Conservation (phyloP, 1,140 invertebrate species). For the Drosophila dunni region DNA sequence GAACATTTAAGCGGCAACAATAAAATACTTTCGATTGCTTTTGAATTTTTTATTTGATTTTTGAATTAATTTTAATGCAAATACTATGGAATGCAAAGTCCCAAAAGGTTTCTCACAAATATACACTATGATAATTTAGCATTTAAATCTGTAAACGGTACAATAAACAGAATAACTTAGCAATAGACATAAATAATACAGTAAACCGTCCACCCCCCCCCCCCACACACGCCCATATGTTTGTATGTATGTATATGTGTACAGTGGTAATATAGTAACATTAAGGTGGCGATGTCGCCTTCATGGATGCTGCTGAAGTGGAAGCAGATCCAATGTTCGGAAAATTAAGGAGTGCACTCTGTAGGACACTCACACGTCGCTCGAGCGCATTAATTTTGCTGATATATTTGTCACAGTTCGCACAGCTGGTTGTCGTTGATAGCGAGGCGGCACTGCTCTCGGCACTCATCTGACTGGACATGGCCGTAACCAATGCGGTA, state of each 20-base stretch:
- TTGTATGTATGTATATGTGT: background rate
- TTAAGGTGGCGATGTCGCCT: background rate
- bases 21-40: too few relatives aligned
- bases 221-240: background rate
- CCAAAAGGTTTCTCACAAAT: background rate
- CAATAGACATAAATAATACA: conserved; percentile 1
- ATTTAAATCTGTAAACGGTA: conserved; percentile 2
- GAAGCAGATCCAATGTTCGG: background rate
- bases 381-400: conserved; percentile 28
- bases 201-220: background rate
- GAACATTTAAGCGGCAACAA: too few relatives aligned
- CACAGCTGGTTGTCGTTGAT: background rate
- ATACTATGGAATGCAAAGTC: conserved; percentile 5
- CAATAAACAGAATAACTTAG: background rate
- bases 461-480: conserved; percentile 5
- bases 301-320: background rate
- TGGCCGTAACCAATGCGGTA: conserved; percentile 14
- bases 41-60: too few relatives aligned
- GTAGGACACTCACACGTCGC: conserved; percentile 7
- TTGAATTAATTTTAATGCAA: background rate
- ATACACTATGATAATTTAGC: conserved; percentile 26
- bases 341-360: conserved; percentile 4
- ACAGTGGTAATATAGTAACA: conserved; percentile 2
- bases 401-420: conserved; percentile 25
- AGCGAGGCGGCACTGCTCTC: too few relatives aligned